Evolutionary conservation across 2,797 vertebrate species (phyloP).

Genomic region (Rhadinocentrus ornatus): DNA sequence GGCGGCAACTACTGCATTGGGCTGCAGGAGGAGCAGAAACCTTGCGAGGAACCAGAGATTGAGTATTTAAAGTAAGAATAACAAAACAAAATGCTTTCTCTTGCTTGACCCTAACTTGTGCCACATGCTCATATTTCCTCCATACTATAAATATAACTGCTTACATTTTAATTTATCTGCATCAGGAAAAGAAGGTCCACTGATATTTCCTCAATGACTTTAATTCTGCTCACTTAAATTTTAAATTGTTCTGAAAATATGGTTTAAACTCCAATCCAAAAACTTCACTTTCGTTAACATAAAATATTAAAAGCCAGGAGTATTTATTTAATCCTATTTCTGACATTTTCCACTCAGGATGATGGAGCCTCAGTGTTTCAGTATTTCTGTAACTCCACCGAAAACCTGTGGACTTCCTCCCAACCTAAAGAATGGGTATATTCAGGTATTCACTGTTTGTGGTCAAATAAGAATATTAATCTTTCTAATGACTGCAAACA

Average conservation of each 20-base stretch:
- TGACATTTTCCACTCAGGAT: conserved; percentile 75
- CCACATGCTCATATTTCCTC: background rate
- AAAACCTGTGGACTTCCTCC: conserved; percentile 87
- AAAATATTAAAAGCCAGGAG: background rate
- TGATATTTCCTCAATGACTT: background rate
- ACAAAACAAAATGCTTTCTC: background rate
- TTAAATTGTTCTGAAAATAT: background rate
- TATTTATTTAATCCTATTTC: conserved; percentile 4
- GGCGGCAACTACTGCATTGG: conserved; percentile 86
- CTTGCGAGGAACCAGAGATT: conserved; percentile 86
- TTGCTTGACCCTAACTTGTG: background rate
- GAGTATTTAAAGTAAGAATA: conserved; percentile 84
- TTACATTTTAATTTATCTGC: background rate
- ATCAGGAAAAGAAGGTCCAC: background rate
- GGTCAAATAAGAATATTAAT: background rate
- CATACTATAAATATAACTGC: background rate
- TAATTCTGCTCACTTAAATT: background rate
- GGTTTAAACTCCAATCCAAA: background rate
- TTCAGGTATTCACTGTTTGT: conserved; percentile 72
- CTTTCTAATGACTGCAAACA: too few relatives aligned
- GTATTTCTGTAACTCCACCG: conserved; percentile 81
- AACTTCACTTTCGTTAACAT: background rate
- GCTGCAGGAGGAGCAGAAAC: conserved; percentile 71
- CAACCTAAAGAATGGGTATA: conserved; percentile 86
- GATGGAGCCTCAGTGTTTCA: conserved; percentile 94